Base-by-base conservation (phyloP, 1,140 invertebrate species). In the Lerema accius region DNA sequence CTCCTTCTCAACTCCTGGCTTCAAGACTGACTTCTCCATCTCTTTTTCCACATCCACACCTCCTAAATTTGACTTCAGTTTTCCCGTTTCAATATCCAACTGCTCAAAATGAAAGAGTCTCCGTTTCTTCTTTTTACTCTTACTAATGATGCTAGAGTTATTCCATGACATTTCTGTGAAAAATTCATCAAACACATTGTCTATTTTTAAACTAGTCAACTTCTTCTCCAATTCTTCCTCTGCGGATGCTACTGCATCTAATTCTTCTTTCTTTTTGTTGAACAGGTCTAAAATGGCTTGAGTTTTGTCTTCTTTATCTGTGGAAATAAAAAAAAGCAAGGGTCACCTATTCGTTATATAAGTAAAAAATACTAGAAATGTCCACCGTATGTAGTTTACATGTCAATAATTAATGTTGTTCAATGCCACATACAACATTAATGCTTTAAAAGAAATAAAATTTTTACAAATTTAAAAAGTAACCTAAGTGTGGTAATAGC, bases 1-100 rank as follows among this genome's bases (percentile, higher is more conserved):
- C 15, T 94, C 70, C 75, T 94, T 92, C 73, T 96, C 95, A 74
- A 96, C 94, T 16, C 94, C 95, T 5, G 94, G 91, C 28, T 91
- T 92, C 2, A 95, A 76, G 5, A 94, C 92, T 26, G 94, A 94
- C 56, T 94, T 95, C 65, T 94, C 79, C 85, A 95, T 86, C 63
- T 93, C 76, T 60, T 92, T 82, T 19, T 92, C 92, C 50, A 94
- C 75, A 87, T 95, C 92, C 5, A 90, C 77, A 32, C 74, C 66
- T 40, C 89, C 81, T 10, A 92, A 67, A 45, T 86, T 84, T 1
- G 90, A 86, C 43, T 91, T 89, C 3, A 92, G 69, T 63, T 82
- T 86, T 0, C 90, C 91, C n/a, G 80, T 91, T 49, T 92, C 84
- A 60, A 89, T 49, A 55, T 92, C 89, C 35, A 90, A 76, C 37